These are phyloP conservation scores for Pantherophis vulpinus DNA, from an alignment of 2,797 vertebrate genomes.

Conservation along the genomic window DNA sequence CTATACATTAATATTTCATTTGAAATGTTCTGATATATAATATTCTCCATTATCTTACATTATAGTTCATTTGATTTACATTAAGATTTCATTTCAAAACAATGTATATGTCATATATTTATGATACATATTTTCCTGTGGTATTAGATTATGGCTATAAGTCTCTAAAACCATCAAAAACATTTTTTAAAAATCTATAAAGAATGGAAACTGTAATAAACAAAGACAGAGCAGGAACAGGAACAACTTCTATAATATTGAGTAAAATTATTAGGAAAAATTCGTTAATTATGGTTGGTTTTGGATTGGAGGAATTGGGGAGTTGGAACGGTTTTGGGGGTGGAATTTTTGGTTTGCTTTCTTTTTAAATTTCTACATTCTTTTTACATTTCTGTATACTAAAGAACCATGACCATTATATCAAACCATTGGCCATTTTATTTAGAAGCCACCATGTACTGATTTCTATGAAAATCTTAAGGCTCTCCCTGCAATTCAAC, in stretches of 20 bases:
- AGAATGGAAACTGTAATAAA: not conserved
- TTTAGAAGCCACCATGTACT: not conserved
- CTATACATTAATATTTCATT: not conserved
- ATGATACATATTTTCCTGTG: accelerated
- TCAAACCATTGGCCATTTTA: not conserved
- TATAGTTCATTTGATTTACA: not conserved
- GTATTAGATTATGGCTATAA: not conserved
- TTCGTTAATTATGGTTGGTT: not conserved
- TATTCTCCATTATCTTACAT: not conserved
- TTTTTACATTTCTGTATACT: not conserved
- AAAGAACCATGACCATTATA: not conserved
- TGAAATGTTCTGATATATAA: not conserved
- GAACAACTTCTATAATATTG: not conserved
- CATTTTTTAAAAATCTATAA: not conserved
- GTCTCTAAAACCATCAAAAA: not conserved
- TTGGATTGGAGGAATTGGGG: not conserved
- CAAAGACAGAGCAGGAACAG: not conserved
- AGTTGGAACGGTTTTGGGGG: too few species aligned
- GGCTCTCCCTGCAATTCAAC: not conserved
- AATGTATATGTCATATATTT: accelerated
- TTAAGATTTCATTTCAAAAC: not conserved
- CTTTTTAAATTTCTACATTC: not conserved
- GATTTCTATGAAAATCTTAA: not conserved
- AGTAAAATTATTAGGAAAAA: not conserved
- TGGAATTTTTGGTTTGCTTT: not conserved